These are phyloP conservation scores for Ophonus ardosiacus DNA, from an alignment of 2,888 invertebrate genomes.

Conservation along the genomic window DNA sequence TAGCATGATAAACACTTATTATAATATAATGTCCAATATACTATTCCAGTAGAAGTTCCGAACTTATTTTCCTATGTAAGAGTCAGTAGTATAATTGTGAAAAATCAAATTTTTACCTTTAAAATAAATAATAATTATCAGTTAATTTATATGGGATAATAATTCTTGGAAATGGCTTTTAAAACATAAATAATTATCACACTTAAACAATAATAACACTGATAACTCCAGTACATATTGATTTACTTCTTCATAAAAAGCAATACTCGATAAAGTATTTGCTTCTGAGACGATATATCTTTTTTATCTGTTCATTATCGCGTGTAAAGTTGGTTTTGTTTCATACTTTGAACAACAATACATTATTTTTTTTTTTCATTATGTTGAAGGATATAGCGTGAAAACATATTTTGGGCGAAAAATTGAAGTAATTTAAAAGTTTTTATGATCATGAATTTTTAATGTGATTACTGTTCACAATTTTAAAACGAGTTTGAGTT, in stretches of 20 bases:
- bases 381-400: neutral
- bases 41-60: no score
- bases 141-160: neutral
- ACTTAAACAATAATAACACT: neutral
- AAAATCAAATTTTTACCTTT: neutral
- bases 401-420: conserved; percentile 10
- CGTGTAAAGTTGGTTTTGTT: neutral
- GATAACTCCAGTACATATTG: conserved; percentile 9
- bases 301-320: conserved; percentile 25
- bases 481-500: conserved; percentile 41
- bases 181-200: conserved; percentile 9
- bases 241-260: conserved; percentile 25
- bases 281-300: neutral
- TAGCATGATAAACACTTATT: no score
- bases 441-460: conserved; percentile 37
- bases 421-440: conserved; percentile 35
- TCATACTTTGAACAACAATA: conserved; percentile 4
- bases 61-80: no score
- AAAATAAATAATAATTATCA: neutral
- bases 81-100: neutral
- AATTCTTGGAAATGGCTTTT: neutral
- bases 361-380: conserved; percentile 29
- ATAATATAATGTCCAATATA: no score
- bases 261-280: neutral
- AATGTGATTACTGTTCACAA: conserved; percentile 45